phyloP scores from a whole-genome alignment of 2,888 invertebrate genomes.

The Dasypolia templi region DNA sequence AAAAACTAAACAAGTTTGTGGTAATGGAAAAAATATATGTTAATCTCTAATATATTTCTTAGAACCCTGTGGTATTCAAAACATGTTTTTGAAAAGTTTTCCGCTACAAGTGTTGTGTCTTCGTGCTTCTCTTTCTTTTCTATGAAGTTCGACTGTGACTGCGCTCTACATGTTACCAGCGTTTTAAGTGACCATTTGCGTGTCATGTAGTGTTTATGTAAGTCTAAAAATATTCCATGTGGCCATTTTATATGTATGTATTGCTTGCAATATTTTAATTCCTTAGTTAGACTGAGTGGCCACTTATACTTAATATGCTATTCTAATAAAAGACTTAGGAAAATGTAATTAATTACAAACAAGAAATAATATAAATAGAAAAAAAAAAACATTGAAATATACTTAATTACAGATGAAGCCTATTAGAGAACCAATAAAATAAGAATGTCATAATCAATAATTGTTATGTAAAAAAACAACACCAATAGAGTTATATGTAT shows the following conservation, averaged over 20 bases:
- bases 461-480: slow-evolving; percentile 1
- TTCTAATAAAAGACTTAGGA: slow-evolving; percentile 24
- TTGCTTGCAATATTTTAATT: slow-evolving; percentile 27
- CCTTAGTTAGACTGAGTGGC: slow-evolving; percentile 48
- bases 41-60: too few relatives aligned
- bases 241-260: slow-evolving; percentile 56
- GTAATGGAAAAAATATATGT: too few relatives aligned
- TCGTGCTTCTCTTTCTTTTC: too few relatives aligned
- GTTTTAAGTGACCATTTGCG: slow-evolving; percentile 31
- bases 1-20: too few relatives aligned
- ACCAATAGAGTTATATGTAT: slow-evolving; percentile 5
- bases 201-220: slow-evolving; percentile 46
- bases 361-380: not conserved
- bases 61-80: too few relatives aligned
- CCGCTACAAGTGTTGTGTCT: too few relatives aligned
- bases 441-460: not conserved
- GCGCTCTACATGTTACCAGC: too few relatives aligned
- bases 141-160: too few relatives aligned
- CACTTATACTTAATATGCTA: slow-evolving; percentile 33
- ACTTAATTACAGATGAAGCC: not conserved
- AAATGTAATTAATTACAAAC: slow-evolving; percentile 4
- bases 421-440: slow-evolving; percentile 7
- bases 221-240: slow-evolving; percentile 55
- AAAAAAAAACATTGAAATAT: not conserved
- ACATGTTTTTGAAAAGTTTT: too few relatives aligned